These are phyloP conservation scores for Lepas anatifera DNA, from an alignment of 2,888 invertebrate genomes.

Conservation along the genomic window DNA sequence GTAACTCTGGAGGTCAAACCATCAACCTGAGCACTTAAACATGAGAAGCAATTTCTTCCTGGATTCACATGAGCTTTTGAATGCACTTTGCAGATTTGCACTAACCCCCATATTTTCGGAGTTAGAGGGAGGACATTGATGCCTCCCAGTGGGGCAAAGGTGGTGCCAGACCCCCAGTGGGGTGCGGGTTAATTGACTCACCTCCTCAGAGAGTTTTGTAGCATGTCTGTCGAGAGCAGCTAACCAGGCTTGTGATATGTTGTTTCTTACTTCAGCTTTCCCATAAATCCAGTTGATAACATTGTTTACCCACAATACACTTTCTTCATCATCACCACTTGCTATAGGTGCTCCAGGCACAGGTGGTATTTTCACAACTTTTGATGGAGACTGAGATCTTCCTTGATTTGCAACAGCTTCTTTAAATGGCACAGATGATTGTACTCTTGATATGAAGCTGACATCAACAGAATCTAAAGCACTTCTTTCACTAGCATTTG, in stretches of 20 bases:
- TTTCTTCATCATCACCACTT: background rate
- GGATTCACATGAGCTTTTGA: no score
- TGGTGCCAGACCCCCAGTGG: no score
- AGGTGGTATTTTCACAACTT: background rate
- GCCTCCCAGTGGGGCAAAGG: no score
- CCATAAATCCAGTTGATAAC: conserved; percentile 2
- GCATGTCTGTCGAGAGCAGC: background rate
- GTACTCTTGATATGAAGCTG: conserved; percentile 8
- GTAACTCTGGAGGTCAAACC: no score
- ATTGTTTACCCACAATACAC: background rate
- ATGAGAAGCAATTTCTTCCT: no score
- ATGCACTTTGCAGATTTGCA: no score
- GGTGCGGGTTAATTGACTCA: no score
- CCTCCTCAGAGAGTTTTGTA: background rate
- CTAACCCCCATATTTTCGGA: no score
- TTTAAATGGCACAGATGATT: background rate
- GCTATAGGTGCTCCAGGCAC: background rate
- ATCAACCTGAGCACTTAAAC: no score
- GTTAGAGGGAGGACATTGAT: no score
- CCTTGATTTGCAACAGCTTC: background rate
- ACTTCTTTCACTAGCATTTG: background rate
- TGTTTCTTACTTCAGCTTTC: background rate
- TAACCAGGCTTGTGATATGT: background rate
- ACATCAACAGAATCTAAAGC: background rate
- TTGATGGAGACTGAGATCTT: background rate